Evolutionary conservation across 2,888 invertebrate species (phyloP).

Genomic region (Apocheima hispidaria): DNA sequence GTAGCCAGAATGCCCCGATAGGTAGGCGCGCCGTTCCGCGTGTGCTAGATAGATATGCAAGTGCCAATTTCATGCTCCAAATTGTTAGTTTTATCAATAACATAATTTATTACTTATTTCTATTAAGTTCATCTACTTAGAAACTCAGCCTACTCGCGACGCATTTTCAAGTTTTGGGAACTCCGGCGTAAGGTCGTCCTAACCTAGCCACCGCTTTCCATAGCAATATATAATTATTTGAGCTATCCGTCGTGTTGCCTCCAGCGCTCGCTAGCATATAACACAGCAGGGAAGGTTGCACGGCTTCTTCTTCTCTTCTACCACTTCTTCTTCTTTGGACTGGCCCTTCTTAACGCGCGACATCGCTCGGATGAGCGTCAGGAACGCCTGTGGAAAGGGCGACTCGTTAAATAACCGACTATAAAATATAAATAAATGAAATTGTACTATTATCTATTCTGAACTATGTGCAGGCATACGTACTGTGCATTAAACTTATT

Average conservation of each 20-base stretch:
- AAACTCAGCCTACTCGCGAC: background rate
- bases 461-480: background rate
- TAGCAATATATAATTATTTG: background rate
- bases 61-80: no score
- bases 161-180: background rate
- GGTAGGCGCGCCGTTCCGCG: no score
- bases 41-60: no score
- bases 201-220: background rate
- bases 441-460: background rate
- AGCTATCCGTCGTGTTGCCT: background rate
- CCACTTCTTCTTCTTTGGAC: constrained; percentile 46
- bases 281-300: constrained; percentile 60
- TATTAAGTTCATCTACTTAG: no score
- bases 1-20: background rate
- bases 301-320: constrained; percentile 44
- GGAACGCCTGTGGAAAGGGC: constrained; percentile 69
- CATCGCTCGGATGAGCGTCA: constrained; percentile 73
- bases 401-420: background rate
- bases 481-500: no score
- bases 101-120: no score
- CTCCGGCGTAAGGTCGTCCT: background rate
- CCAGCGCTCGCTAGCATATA: constrained; percentile 50
- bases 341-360: constrained; percentile 69
- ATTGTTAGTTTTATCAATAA: no score
- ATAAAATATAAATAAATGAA: background rate